Conservation (phyloP, 2,888 invertebrate genomes). For the Schrankia costaestrigalis region DNA sequence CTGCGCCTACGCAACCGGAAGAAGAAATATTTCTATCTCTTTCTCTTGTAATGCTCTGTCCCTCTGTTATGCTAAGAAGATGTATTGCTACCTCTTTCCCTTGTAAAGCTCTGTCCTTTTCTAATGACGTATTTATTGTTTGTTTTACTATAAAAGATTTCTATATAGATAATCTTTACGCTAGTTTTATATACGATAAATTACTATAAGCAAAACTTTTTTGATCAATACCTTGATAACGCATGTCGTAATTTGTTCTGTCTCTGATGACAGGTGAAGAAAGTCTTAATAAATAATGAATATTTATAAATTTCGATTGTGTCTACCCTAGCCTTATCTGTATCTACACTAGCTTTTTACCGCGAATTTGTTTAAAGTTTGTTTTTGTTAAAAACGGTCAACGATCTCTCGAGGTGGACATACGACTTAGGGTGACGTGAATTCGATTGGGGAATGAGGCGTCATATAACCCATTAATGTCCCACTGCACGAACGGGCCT, state of each 20-base stretch:
- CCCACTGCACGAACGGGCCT: no score
- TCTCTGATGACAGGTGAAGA: constrained; percentile 65
- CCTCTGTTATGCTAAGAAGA: no score
- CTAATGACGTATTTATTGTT: constrained; percentile 55
- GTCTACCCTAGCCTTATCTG: neutral
- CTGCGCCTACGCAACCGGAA: constrained; percentile 76
- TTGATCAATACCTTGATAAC: constrained; percentile 62
- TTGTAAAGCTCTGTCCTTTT: constrained; percentile 45
- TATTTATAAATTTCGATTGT: constrained; percentile 3
- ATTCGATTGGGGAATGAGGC: no score
- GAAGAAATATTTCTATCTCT: constrained; percentile 48
- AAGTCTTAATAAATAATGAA: constrained; percentile 22
- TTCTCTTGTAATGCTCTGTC: constrained; percentile 42
- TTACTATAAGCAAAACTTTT: constrained; percentile 56
- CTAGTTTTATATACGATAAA: constrained; percentile 75
- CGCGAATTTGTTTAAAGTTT: no score
- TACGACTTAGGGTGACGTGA: no score
- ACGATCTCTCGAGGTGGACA: no score
- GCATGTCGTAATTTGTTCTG: constrained; percentile 62
- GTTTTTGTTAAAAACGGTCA: no score
- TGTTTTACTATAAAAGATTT: constrained; percentile 69
- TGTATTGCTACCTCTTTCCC: constrained; percentile 33
- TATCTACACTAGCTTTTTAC: no score
- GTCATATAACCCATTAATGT: no score
- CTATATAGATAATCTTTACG: constrained; percentile 71